Conservation (phyloP, 1,140 invertebrate species). For the Aphaenogaster rudis region DNA sequence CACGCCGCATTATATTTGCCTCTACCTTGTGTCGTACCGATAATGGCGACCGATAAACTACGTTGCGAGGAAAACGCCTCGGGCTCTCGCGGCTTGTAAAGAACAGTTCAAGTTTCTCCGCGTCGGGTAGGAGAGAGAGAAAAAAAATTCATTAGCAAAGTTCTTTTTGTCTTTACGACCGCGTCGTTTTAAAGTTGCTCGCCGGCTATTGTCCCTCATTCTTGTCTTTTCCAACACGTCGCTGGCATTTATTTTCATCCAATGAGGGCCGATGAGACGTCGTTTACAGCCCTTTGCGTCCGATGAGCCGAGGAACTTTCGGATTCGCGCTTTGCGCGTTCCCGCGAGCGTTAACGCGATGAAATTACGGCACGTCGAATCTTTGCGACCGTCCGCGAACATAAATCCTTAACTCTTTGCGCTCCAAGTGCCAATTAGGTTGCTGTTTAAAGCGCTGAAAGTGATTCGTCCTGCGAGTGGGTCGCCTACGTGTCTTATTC, state of each 20-base stretch:
- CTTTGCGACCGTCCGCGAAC: constrained; percentile 11
- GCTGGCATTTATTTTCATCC: constrained; percentile 14
- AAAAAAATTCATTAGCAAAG: constrained; percentile 50
- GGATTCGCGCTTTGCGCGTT: constrained; percentile 23
- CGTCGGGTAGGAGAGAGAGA: not conserved
- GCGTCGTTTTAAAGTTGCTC: constrained; percentile 5
- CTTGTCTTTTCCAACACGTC: constrained; percentile 1
- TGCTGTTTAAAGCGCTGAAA: constrained; percentile 19
- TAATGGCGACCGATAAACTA: constrained; percentile 49
- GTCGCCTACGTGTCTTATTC: constrained; percentile 20
- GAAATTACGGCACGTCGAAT: constrained; percentile 45
- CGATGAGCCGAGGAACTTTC: not conserved
- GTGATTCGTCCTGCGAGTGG: constrained; percentile 3
- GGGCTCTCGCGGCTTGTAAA: constrained; percentile 29
- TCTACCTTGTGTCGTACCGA: constrained; percentile 22
- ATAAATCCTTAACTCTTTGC: constrained; percentile 44
- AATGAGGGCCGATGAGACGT: not conserved
- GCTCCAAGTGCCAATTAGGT: constrained; percentile 55
- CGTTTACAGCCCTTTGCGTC: constrained; percentile 14
- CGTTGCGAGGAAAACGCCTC: constrained; percentile 38
- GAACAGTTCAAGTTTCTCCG: constrained; percentile 23
- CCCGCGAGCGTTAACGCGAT: constrained; percentile 36
- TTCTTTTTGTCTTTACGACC: constrained; percentile 1
- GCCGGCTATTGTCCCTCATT: constrained; percentile 22
- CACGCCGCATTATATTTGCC: constrained; percentile 59